Evolutionary conservation across 1,140 invertebrate genomes (phyloP).

Genomic region (Neelides sp.): DNA sequence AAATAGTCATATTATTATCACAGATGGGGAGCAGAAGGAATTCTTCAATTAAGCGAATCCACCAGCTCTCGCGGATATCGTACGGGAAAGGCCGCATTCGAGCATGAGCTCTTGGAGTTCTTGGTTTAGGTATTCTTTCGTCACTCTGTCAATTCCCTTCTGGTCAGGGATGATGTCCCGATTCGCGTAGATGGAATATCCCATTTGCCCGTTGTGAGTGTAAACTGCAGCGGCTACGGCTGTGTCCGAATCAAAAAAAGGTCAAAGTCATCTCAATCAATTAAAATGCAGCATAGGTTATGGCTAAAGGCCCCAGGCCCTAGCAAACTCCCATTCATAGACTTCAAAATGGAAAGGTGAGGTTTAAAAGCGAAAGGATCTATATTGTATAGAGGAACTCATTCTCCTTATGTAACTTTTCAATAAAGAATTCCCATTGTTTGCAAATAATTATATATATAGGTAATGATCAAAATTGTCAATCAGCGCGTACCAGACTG

Average conservation of each 20-base stretch:
- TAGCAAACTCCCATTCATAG: no score
- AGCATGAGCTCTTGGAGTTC: no score
- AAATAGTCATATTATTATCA: no score
- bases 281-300: no score
- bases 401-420: background rate
- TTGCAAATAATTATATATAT: no score
- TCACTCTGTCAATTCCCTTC: conserved; percentile 17
- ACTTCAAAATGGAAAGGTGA: background rate
- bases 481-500: conserved; percentile 24
- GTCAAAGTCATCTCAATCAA: background rate
- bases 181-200: conserved; percentile 22
- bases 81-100: no score
- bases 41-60: no score
- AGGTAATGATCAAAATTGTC: no score
- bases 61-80: no score
- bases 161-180: conserved; percentile 23
- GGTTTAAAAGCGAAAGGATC: background rate
- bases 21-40: no score
- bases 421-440: background rate
- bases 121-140: no score
- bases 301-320: no score
- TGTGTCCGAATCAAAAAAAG: background rate
- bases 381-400: background rate
- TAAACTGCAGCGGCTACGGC: conserved; percentile 25
- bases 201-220: conserved; percentile 18